Base-by-base conservation (phyloP, 2,888 invertebrate species). In the Quadroppia sp. region DNA sequence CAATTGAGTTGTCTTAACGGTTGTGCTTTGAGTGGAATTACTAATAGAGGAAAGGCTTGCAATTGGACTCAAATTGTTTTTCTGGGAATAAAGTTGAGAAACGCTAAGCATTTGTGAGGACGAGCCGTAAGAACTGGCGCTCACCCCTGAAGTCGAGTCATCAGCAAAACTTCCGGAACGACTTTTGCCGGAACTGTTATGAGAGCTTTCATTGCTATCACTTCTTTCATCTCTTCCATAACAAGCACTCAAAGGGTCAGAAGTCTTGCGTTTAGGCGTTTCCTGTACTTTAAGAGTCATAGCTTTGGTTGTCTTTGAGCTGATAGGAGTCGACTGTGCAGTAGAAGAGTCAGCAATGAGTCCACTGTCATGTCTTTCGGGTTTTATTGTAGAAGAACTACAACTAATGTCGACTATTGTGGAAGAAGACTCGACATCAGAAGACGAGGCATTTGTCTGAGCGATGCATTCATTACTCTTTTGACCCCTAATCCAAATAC, bases 61-160 rank as follows among this genome's bases (percentile, higher is more conserved):
- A 81, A 94, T 92, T 1, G 94, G 93, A 83, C 92, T 94, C 32
- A 94, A 85, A 69, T 90, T 69, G 13, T 23, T 90, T 80, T 89
- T 87, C 78, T 89, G 87, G 81, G 89, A n/a, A n/a, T n/a, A n/a
- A n/a, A n/a, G 86, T 78, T 90, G 90, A 77, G 89, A 89, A 80
- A 61, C 20, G 83, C 83, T 76, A 74, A 76, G 71, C 76, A 77
- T 75, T 76, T 76, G 79, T 76, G 7, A 77, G 15, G 76, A 71
- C 20, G 90, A 91, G 82, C 91, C 91, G 79, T 88, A 89, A 74
- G 91, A 91, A 82, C 90, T 90, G 28, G 91, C 88, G 56, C 91
- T 23, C 13, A 69, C 69, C 2, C 69, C 69, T 0, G 90, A 53
- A 45, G 76, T 90, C 75, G 90, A 90, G 80, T 91, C 91, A n/a